Evolutionary conservation across 2,888 invertebrate species (phyloP).

Genomic region (Drosophila multiciliata): DNA sequence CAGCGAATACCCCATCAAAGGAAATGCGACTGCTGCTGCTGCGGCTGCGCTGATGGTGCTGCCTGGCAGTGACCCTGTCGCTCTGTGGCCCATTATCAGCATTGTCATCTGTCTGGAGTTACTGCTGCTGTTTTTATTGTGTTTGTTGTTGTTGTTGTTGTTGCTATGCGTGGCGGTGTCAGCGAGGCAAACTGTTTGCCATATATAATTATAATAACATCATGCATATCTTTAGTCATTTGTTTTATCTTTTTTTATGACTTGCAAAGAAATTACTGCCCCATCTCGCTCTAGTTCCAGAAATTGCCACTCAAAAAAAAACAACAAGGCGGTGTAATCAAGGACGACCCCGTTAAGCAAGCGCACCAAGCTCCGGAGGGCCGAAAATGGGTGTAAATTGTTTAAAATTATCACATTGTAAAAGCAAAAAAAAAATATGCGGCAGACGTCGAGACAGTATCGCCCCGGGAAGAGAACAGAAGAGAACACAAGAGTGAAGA

Average conservation of each 20-base stretch:
- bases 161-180: conserved; percentile 36
- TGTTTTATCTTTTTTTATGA: conserved; percentile 25
- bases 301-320: conserved; percentile 31
- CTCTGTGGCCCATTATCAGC: conserved; percentile 53
- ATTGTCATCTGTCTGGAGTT: conserved; percentile 53
- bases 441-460: conserved; percentile 31
- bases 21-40: conserved; percentile 48
- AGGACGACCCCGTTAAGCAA: conserved; percentile 73
- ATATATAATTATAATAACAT: conserved; percentile 74
- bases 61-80: conserved; percentile 39
- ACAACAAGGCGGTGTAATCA: conserved; percentile 39
- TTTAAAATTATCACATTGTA: conserved; percentile 78
- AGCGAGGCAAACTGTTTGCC: conserved; percentile 37
- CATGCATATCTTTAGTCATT: conserved; percentile 49
- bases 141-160: conserved; percentile 16
- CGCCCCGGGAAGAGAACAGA: not conserved
- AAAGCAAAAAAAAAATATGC: conserved; percentile 18
- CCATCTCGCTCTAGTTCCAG: conserved; percentile 52
- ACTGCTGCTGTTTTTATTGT: conserved; percentile 13
- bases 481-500: not conserved
- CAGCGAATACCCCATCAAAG: conserved; percentile 55
- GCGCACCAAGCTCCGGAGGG: conserved; percentile 23
- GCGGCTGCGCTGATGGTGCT: conserved; percentile 11
- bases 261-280: conserved; percentile 53
- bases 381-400: conserved; percentile 70